Percentiles rank a stretch among this genome's conserved stretches.
These are phyloP conservation scores for Apocrypta bakeri DNA, from an alignment of 1,140 invertebrate species.

Conservation along the genomic window DNA sequence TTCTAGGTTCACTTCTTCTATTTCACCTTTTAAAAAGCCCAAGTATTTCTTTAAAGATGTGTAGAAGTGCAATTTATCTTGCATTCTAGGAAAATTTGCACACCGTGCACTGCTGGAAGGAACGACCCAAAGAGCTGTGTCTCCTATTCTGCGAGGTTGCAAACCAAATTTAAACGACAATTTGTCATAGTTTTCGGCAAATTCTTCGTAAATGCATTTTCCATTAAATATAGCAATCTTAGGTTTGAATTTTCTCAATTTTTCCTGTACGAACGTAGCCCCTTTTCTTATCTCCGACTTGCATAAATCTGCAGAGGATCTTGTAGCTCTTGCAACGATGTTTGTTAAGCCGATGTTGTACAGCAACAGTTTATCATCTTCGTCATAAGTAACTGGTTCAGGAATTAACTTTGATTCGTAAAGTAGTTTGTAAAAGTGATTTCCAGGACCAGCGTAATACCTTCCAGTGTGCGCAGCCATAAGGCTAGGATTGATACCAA, in stretches of 20 bases:
- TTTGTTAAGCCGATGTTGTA: slow-evolving; percentile 71
- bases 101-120: slow-evolving; percentile 72
- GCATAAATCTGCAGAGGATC: slow-evolving; percentile 68
- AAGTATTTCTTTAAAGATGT: slow-evolving; percentile 67
- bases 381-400: slow-evolving; percentile 61
- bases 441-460: slow-evolving; percentile 72
- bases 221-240: slow-evolving; percentile 72
- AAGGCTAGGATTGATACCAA: slow-evolving; percentile 72
- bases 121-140: slow-evolving; percentile 70
- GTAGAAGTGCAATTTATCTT: slow-evolving; percentile 72
- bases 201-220: slow-evolving; percentile 71
- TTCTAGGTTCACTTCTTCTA: slow-evolving; percentile 56
- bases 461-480: slow-evolving; percentile 69
- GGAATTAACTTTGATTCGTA: slow-evolving; percentile 65
- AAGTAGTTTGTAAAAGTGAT: slow-evolving; percentile 72
- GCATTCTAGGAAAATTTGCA: slow-evolving; percentile 70
- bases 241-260: slow-evolving; percentile 66
- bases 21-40: slow-evolving; percentile 65
- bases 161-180: slow-evolving; percentile 66
- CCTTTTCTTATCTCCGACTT: slow-evolving; percentile 68
- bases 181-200: slow-evolving; percentile 58
- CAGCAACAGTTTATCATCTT: slow-evolving; percentile 64
- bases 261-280: slow-evolving; percentile 60
- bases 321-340: slow-evolving; percentile 68
- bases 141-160: slow-evolving; percentile 61